A percentile compares a stretch with the other conserved stretches of the same genome.
phyloP scores from a whole-genome alignment of 2,888 invertebrate species.

The Danaus chrysippus region DNA sequence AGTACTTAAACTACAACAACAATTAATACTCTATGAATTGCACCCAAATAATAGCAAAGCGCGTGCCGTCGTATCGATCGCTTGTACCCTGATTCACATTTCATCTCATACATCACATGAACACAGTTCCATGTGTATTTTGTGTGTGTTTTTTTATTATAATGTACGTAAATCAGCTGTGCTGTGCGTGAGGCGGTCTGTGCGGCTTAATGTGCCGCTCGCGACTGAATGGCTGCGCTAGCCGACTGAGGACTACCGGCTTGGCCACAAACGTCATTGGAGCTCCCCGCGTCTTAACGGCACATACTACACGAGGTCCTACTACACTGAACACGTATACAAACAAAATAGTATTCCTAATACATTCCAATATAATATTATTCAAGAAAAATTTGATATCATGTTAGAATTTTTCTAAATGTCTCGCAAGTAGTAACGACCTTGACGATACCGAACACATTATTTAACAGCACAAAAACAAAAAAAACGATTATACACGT shows the following conservation, averaged over 20 bases:
- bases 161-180: slow-evolving; percentile 62
- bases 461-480: slow-evolving; percentile 17
- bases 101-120: slow-evolving; percentile 15
- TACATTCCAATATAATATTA: slow-evolving; percentile 21
- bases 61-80: slow-evolving; percentile 33
- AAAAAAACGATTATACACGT: slow-evolving; percentile 29
- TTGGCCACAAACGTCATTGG: slow-evolving; percentile 22
- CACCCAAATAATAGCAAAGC: slow-evolving; percentile 54
- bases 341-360: slow-evolving; percentile 52
- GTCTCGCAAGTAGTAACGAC: too few species aligned
- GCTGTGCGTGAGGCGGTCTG: slow-evolving; percentile 42
- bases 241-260: slow-evolving; percentile 19
- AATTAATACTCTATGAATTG: slow-evolving; percentile 46
- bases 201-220: slow-evolving; percentile 61
- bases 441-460: too few species aligned
- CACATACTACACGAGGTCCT: slow-evolving; percentile 66
- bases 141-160: slow-evolving; percentile 23
- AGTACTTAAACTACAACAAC: slow-evolving; percentile 31
- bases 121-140: slow-evolving; percentile 7
- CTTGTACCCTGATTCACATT: slow-evolving; percentile 25
- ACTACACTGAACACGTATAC: slow-evolving; percentile 70
- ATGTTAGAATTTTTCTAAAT: too few species aligned
- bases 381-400: too few species aligned
- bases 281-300: slow-evolving; percentile 53
- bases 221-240: slow-evolving; percentile 57